Base-by-base conservation (phyloP, 2,888 invertebrate genomes). In the Suillia variegata region DNA sequence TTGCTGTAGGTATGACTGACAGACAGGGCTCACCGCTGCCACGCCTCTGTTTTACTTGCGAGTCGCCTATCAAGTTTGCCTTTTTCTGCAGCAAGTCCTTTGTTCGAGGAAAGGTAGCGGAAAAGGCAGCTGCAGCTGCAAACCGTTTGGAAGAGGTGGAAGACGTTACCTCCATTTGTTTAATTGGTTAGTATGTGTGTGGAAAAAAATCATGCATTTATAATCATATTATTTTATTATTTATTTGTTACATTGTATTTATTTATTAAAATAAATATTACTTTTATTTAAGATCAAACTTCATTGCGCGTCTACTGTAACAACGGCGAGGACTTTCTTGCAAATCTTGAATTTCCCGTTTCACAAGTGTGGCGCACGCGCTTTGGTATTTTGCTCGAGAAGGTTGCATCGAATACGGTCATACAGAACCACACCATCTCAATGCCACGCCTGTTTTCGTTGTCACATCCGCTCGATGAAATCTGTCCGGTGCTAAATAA, bases 381-480 rank as follows among this genome's bases (percentile, higher is more conserved):
- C 73, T 93, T 89, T 82, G 96, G 96, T 2, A 85, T 96, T 31
- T 80, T 97, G 49, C 83, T 97, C 65, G 95, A 96, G 80, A 90
- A 90, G 67, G 86, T 88, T 59, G 84, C 85, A 0, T 75, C 77
- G 13, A 76, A 69, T 48, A 75, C 80, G 0, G 66, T 76, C 12
- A 70, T 82, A 24, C 77, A 80, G 38, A 73, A 78, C 50, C 70
- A 79, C 4, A 67, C 76, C 42, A 83, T 86, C 53, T 83, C 84
- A 0, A 84, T 92, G 74, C 93, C 96, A 0, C 88, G 91, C 0
- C 85, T 96, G 51, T 97, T 93, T 80, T 94, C 94, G 8, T 82
- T 97, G 59, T 86, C 90, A 1, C 95, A 96, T 85, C 96, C 96
- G 0, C 82, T 96, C 55, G 94, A 97, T 79, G 96, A 97, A 82